Evolutionary conservation across 2,888 invertebrate genomes (phyloP).

Genomic region (Ganaspis brasiliensis): DNA sequence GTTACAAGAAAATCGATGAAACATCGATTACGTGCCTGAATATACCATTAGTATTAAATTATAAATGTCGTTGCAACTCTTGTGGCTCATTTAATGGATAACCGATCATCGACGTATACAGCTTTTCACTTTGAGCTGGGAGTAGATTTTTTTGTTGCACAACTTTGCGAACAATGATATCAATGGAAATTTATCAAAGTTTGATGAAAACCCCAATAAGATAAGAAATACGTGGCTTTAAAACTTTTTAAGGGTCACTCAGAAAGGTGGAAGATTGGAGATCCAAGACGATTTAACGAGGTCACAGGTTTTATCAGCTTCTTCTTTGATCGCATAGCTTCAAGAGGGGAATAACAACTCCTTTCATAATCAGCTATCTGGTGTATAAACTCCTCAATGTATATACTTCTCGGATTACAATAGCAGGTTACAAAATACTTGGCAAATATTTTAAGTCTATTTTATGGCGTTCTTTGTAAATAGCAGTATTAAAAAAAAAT

Average conservation of each 20-base stretch:
- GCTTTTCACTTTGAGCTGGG: constrained; percentile 1
- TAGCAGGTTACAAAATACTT: too few relatives aligned
- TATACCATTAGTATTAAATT: constrained; percentile 34
- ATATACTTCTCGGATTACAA: neutral
- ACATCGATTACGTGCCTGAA: constrained; percentile 16
- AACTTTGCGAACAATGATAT: constrained; percentile 22
- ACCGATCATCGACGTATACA: constrained; percentile 8
- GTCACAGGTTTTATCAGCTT: constrained; percentile 30
- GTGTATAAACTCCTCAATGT: neutral
- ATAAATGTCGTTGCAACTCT: constrained; percentile 17
- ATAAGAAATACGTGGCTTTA: constrained; percentile 35
- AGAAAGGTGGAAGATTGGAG: constrained; percentile 19
- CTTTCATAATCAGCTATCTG: constrained; percentile 22
- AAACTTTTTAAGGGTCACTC: constrained; percentile 34
- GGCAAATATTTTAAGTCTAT: too few relatives aligned
- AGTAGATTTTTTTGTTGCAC: neutral
- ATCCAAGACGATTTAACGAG: constrained; percentile 30
- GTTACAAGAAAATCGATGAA: constrained; percentile 24
- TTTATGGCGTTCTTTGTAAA: too few relatives aligned
- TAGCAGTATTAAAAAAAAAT: too few relatives aligned
- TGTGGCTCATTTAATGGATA: constrained; percentile 19
- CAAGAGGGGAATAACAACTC: constrained; percentile 7
- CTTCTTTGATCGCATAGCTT: constrained; percentile 20
- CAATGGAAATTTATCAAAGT: constrained; percentile 26
- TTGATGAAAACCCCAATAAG: constrained; percentile 16